These are phyloP conservation scores for Petromus typicus DNA, from an alignment of 2,113 vertebrate genomes.

Conservation along the genomic window DNA sequence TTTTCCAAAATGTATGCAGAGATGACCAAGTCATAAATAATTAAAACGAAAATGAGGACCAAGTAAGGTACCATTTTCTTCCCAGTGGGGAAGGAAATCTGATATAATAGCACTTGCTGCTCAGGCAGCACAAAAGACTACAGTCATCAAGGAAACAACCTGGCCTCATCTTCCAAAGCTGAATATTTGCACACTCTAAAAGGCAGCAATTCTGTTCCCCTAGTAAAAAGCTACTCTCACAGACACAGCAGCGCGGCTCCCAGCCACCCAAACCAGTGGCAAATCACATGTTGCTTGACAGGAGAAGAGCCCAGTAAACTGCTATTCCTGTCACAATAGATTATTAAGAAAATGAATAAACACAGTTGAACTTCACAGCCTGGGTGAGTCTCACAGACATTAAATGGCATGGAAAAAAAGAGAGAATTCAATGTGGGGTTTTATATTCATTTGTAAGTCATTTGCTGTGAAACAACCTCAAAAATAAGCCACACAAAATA, in stretches of 20 bases:
- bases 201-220: neutral
- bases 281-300: neutral
- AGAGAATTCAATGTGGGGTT: neutral
- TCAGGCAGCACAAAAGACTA: neutral
- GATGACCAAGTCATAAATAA: neutral
- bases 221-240: neutral
- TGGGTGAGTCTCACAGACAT: neutral
- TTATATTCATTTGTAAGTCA: neutral
- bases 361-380: neutral
- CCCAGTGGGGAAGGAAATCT: neutral
- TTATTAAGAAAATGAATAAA: conserved; percentile 27
- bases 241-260: too few species aligned
- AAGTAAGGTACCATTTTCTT: neutral
- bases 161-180: neutral
- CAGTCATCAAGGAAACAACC: neutral
- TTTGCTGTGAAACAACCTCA: too few species aligned
- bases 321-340: neutral
- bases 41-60: neutral
- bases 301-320: neutral
- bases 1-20: neutral
- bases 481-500: neutral
- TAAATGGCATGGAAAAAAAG: neutral
- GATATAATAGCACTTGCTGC: neutral
- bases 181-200: neutral
- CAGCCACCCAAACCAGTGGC: neutral